These are phyloP conservation scores for Cololabis saira DNA, from an alignment of 2,113 vertebrate genomes.

Conservation along the genomic window DNA sequence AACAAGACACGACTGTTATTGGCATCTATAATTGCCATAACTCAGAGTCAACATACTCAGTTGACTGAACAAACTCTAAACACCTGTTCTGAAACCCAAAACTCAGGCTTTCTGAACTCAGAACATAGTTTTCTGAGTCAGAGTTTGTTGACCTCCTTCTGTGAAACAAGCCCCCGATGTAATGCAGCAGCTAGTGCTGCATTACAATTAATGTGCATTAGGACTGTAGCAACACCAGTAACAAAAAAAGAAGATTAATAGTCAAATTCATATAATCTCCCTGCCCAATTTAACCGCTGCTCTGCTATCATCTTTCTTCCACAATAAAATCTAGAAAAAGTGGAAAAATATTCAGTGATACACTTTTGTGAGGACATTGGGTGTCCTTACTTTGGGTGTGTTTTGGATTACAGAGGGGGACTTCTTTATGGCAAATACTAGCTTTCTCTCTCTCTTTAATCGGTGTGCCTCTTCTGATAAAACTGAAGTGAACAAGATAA, in stretches of 20 bases:
- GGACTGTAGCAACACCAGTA: slow-evolving; percentile 3
- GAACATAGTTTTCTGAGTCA: no score
- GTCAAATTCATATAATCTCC: background rate
- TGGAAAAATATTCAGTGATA: slow-evolving; percentile 78
- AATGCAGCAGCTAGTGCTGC: no score
- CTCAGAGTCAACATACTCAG: no score
- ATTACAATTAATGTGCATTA: no score
- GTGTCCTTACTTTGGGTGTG: slow-evolving; percentile 67
- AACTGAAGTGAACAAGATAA: slow-evolving; percentile 77
- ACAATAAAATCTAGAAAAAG: slow-evolving; percentile 68
- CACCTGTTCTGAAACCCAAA: no score
- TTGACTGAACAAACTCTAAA: no score
- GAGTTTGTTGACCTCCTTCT: no score
- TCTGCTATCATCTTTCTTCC: slow-evolving; percentile 18
- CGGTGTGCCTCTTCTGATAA: slow-evolving; percentile 75
- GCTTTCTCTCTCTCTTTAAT: slow-evolving; percentile 27
- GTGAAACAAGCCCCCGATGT: no score
- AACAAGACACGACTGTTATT: no score
- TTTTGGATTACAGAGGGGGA: slow-evolving; percentile 71
- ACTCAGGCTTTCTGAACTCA: no score
- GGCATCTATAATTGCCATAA: no score
- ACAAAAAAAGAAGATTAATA: slow-evolving; percentile 38
- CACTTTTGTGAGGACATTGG: slow-evolving; percentile 59
- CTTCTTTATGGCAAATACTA: slow-evolving; percentile 2
- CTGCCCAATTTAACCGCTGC: background rate